phyloP scores from a whole-genome alignment of 2,113 vertebrate genomes.

The Pogona vitticeps region DNA sequence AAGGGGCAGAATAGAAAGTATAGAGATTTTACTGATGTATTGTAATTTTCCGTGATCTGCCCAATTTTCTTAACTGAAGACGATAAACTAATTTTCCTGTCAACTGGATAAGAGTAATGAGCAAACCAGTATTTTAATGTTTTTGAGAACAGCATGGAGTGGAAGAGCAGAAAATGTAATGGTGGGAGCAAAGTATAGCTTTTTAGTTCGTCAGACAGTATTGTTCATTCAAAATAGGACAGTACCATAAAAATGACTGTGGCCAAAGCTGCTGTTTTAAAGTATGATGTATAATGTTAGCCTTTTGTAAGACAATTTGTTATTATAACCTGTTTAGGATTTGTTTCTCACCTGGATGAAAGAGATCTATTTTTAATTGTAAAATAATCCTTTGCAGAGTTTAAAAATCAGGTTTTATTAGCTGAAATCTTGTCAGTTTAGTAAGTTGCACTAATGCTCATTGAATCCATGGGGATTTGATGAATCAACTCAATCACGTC shows the following conservation, averaged over 20 bases:
- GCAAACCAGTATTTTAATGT: slow-evolving; percentile 80
- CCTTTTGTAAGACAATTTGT: slow-evolving; percentile 41
- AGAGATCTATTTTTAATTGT: not conserved
- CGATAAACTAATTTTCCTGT: slow-evolving; percentile 87
- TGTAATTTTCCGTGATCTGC: slow-evolving; percentile 83
- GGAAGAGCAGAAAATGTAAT: slow-evolving; percentile 74
- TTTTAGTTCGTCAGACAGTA: slow-evolving; percentile 74
- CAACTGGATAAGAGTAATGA: slow-evolving; percentile 81
- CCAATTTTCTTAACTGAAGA: slow-evolving; percentile 86
- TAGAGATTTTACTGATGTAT: slow-evolving; percentile 85
- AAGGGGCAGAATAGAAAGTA: slow-evolving; percentile 79
- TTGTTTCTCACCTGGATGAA: slow-evolving; percentile 12
- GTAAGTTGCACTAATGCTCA: too few relatives aligned
- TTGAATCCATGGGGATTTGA: too few relatives aligned
- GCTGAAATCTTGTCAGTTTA: not conserved
- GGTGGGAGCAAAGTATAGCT: slow-evolving; percentile 69
- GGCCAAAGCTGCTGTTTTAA: slow-evolving; percentile 44
- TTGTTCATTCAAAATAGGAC: slow-evolving; percentile 71
- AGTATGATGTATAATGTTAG: slow-evolving; percentile 8
- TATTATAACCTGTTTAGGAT: slow-evolving; percentile 22
- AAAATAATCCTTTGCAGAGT: not conserved
- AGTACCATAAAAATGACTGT: slow-evolving; percentile 54
- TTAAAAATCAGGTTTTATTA: not conserved
- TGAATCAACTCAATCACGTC: not conserved
- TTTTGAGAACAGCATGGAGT: slow-evolving; percentile 78